These are phyloP conservation scores for Paralichthys olivaceus DNA, from an alignment of 2,113 vertebrate genomes.

Conservation along the genomic window DNA sequence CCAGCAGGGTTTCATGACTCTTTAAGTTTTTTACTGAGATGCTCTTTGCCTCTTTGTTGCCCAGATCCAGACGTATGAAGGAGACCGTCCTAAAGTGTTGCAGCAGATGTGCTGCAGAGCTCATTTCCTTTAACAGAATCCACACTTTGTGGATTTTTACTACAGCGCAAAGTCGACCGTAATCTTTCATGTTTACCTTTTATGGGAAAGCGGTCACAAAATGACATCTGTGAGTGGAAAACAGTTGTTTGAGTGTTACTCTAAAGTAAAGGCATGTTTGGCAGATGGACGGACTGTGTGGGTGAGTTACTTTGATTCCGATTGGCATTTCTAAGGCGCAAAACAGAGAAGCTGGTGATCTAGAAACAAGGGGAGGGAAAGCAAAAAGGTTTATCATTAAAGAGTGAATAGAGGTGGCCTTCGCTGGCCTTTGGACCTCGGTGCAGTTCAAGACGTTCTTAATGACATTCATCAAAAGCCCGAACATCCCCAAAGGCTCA, in stretches of 20 bases:
- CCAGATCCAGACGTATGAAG: slow-evolving; percentile 9
- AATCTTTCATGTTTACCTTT: slow-evolving; percentile 52
- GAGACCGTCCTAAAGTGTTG: slow-evolving; percentile 36
- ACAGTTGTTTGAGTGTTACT: slow-evolving; percentile 32
- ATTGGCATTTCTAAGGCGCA: slow-evolving; percentile 27
- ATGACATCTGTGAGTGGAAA: slow-evolving; percentile 32
- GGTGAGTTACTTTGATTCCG: slow-evolving; percentile 17
- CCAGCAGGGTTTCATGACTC: slow-evolving; percentile 11
- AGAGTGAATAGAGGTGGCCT: slow-evolving; percentile 54
- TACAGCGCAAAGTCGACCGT: slow-evolving; percentile 16
- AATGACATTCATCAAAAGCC: slow-evolving; percentile 65
- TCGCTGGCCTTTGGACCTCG: slow-evolving; percentile 49
- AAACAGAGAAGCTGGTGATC: slow-evolving; percentile 23
- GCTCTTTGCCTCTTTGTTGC: slow-evolving; percentile 31
- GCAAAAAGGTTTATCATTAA: slow-evolving; percentile 33
- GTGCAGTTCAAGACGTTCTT: slow-evolving; percentile 56
- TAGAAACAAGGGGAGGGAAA: slow-evolving; percentile 19
- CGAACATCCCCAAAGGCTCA: slow-evolving; percentile 63
- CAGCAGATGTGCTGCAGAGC: slow-evolving; percentile 60
- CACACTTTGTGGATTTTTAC: slow-evolving; percentile 46
- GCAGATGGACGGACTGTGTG: slow-evolving; percentile 23
- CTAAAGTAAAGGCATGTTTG: slow-evolving; percentile 32
- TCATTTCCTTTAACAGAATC: slow-evolving; percentile 49
- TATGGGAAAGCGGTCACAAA: slow-evolving; percentile 25
- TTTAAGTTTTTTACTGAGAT: slow-evolving; percentile 41